phyloP scores from a whole-genome alignment of 1,140 invertebrate species.

The Drosophila auraria region DNA sequence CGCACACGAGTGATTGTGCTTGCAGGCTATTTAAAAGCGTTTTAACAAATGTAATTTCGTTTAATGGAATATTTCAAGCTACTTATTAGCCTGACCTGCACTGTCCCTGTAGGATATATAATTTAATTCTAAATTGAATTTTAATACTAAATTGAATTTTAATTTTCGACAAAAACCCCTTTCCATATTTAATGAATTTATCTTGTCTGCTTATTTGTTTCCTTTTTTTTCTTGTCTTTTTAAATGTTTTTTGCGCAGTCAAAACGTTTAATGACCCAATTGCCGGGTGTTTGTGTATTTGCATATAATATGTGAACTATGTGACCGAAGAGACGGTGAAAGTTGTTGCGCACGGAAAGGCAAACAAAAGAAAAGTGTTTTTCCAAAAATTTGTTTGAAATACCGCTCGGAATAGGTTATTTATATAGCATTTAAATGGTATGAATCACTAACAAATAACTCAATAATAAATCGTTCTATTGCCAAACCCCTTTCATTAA shows the following conservation, averaged over 20 bases:
- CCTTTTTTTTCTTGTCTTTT: not conserved
- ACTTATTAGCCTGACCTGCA: not conserved
- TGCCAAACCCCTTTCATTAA: not conserved
- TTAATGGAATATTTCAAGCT: not conserved
- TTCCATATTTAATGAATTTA: slow-evolving; percentile 21
- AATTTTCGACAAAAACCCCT: slow-evolving; percentile 17
- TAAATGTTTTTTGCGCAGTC: slow-evolving; percentile 30
- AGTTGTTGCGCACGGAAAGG: slow-evolving; percentile 34
- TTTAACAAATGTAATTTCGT: slow-evolving; percentile 7
- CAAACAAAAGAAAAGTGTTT: slow-evolving; percentile 2
- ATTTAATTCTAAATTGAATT: slow-evolving; percentile 21
- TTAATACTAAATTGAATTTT: slow-evolving; percentile 35
- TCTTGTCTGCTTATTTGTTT: slow-evolving; percentile 11
- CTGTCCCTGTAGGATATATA: not conserved
- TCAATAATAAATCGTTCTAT: not conserved
- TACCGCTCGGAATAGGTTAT: no score
- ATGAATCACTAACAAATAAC: not conserved
- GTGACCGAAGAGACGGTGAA: slow-evolving; percentile 41
- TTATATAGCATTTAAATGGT: not conserved
- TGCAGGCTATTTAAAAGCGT: slow-evolving; percentile 23
- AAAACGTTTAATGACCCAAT: slow-evolving; percentile 59
- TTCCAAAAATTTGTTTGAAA: not conserved
- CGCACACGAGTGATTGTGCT: slow-evolving; percentile 6
- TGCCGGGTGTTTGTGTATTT: slow-evolving; percentile 45
- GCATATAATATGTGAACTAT: slow-evolving; percentile 38